Base-by-base conservation (phyloP, 2,888 invertebrate genomes). In the Hartigia nigra region DNA sequence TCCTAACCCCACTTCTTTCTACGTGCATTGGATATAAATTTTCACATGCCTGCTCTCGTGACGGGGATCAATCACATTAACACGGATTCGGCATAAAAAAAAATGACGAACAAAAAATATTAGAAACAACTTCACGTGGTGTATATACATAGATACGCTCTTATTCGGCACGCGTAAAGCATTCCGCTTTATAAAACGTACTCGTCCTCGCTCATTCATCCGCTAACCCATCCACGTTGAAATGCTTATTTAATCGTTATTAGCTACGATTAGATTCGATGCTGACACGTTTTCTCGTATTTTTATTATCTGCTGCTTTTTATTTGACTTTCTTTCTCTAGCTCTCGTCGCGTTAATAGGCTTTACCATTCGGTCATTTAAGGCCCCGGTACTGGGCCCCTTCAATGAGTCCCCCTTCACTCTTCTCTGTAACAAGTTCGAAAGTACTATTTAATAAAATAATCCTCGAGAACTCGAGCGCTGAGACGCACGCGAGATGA, bases 41-140 rank as follows among this genome's bases (percentile, higher is more conserved):
- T 23, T 55, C 55, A 55, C 23, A 2, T 23, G 23, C 2, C 55
- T 23, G 23, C 55, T 55, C 55, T 14, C 55, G 86, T 87, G 86
- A 82, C 82, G 69, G 36, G 31, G 76, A 76, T 75, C 85, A 23
- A 55, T 55, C 55, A 23, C 55, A 55, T 55, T 55, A 9, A 55
- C 55, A 55, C 55, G 55, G 23, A 55, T 9, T 5, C 14, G 55
- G 23, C 55, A 9, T 39, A 14, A 23, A 55, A 55, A 55, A 55
- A 23, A 55, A 55, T 23, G 9, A 55, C n/a, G n/a, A n/a, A n/a
- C n/a, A 23, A 55, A 55, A 23, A 23, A 55, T 9, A 55, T 5
- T 78, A 84, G 85, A 80, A 74, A 55, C 31, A 35, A 5, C 2
- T 9, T 35, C 35, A 35, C 35, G 4, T 35, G 35, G 35, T 35